Evolutionary conservation across 2,888 invertebrate species (phyloP).

Genomic region (Autographa gamma): DNA sequence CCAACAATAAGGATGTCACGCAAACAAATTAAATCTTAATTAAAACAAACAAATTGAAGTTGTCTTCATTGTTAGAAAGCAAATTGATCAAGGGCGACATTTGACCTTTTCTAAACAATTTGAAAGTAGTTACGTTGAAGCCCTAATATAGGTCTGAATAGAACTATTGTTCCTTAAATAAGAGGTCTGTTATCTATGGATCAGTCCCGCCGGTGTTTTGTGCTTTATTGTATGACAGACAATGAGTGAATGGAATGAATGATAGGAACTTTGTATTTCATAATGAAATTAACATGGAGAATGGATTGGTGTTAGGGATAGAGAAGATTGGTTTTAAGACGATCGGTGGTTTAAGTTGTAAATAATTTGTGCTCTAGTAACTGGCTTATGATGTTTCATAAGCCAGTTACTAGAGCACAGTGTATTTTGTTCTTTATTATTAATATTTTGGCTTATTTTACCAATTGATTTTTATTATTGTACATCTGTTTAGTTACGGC

Average conservation of each 20-base stretch:
- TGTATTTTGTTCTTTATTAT: not conserved
- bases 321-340: not conserved
- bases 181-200: constrained; percentile 34
- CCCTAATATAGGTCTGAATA: constrained; percentile 24
- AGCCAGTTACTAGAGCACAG: too few species aligned
- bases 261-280: constrained; percentile 12
- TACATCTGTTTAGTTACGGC: not conserved
- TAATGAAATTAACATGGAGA: constrained; percentile 4
- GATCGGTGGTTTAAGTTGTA: not conserved
- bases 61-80: too few species aligned
- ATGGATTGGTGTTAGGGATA: not conserved
- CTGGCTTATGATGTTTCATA: not conserved
- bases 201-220: constrained; percentile 36
- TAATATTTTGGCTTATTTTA: not conserved
- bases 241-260: constrained; percentile 32
- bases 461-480: not conserved
- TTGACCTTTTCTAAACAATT: constrained; percentile 15
- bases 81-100: not conserved
- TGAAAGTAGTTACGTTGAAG: constrained; percentile 6
- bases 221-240: constrained; percentile 32
- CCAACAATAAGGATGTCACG: too few species aligned
- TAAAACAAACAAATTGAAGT: too few species aligned
- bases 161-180: constrained; percentile 42
- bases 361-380: not conserved
- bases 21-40: too few species aligned